Conservation (phyloP, 1,140 invertebrate species). For the Leptinotarsa undecemlineata region DNA sequence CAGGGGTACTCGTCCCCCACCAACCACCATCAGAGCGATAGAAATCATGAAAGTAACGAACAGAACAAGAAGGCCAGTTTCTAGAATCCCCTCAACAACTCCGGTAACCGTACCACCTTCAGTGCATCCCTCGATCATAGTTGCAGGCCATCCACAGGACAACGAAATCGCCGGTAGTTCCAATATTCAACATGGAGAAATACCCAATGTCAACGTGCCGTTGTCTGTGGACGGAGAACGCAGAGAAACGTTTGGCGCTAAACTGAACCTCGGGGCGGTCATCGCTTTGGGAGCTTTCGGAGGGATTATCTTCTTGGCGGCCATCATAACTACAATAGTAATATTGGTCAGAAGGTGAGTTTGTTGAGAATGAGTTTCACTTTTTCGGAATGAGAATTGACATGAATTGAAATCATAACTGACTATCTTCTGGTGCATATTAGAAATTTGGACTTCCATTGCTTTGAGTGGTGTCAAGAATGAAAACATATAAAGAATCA, state of each 20-base stretch:
- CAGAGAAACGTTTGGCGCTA: constrained; percentile 70
- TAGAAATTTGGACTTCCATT: too few relatives aligned
- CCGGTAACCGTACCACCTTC: constrained; percentile 38
- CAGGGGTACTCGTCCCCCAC: constrained; percentile 52
- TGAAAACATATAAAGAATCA: too few relatives aligned
- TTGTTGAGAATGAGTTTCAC: neutral
- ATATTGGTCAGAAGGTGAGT: constrained; percentile 87
- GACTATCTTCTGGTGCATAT: too few relatives aligned
- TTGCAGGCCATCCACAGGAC: constrained; percentile 68
- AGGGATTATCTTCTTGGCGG: constrained; percentile 86
- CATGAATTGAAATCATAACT: too few relatives aligned
- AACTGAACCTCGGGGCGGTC: constrained; percentile 82
- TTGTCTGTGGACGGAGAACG: constrained; percentile 68
- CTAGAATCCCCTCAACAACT: constrained; percentile 27
- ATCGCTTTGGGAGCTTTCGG: constrained; percentile 89
- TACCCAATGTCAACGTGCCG: constrained; percentile 69
- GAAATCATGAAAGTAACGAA: constrained; percentile 46
- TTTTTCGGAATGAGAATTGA: too few relatives aligned
- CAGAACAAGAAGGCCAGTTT: constrained; percentile 32
- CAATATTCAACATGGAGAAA: constrained; percentile 60
- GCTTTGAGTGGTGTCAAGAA: too few relatives aligned
- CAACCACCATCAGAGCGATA: constrained; percentile 51
- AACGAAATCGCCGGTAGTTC: constrained; percentile 61
- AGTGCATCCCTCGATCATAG: constrained; percentile 61
- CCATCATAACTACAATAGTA: constrained; percentile 85